Evolutionary conservation across 2,888 invertebrate species (phyloP).

Genomic region (Chamaedrilus cognettii): DNA sequence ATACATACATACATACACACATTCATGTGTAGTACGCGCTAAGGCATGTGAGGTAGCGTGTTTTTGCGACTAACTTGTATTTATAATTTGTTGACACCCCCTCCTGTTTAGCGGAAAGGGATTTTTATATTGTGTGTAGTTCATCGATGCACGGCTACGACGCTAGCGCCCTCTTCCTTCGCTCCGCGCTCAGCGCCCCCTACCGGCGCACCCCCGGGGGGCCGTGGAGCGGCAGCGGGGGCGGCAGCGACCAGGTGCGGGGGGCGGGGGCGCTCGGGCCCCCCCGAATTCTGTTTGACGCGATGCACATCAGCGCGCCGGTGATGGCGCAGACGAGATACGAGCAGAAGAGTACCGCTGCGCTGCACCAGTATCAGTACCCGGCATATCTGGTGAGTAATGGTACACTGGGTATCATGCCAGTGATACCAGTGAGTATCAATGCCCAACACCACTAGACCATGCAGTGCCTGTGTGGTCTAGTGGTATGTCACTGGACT

Average conservation of each 20-base stretch:
- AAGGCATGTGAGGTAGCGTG: no score
- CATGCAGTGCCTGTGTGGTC: no score
- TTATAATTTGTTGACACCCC: no score
- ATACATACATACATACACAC: no score
- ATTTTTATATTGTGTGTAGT: slow-evolving; percentile 18
- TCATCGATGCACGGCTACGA: slow-evolving; percentile 58
- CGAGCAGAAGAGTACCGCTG: slow-evolving; percentile 39
- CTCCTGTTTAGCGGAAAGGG: no score
- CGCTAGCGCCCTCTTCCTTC: slow-evolving; percentile 65
- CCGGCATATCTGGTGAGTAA: slow-evolving; percentile 53
- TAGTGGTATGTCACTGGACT: no score
- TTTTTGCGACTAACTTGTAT: no score
- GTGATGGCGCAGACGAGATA: slow-evolving; percentile 49
- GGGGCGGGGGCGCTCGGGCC: slow-evolving; percentile 29
- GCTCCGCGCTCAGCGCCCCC: slow-evolving; percentile 50
- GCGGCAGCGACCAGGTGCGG: slow-evolving; percentile 24
- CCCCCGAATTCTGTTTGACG: slow-evolving; percentile 73
- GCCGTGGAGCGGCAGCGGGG: not conserved
- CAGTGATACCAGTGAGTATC: no score
- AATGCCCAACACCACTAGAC: no score
- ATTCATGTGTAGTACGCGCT: no score
- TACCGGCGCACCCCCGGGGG: slow-evolving; percentile 37
- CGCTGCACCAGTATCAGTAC: slow-evolving; percentile 48
- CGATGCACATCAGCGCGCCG: slow-evolving; percentile 69
- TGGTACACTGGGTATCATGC: no score